phyloP scores from a whole-genome alignment of 2,888 invertebrate genomes.

The Drosophila greeni region DNA sequence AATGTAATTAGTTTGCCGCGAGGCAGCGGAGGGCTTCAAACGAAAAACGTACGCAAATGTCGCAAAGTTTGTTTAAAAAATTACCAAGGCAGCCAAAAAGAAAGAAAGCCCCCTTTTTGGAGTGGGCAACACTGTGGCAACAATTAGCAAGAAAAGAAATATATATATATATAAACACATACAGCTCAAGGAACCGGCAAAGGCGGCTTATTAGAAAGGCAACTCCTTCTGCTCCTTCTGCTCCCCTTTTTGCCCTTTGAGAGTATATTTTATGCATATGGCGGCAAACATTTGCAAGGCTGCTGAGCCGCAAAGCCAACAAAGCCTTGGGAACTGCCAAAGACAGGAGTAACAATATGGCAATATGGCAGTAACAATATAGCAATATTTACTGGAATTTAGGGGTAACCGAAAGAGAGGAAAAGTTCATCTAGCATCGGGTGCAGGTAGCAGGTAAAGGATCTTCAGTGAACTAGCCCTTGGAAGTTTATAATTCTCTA shows the following conservation, averaged over 20 bases:
- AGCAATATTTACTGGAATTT: constrained; percentile 18
- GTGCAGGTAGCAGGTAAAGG: background rate
- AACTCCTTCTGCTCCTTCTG: background rate
- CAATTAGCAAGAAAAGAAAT: constrained; percentile 43
- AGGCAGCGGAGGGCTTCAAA: constrained; percentile 47
- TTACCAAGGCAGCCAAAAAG: constrained; percentile 53
- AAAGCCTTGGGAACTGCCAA: constrained; percentile 28
- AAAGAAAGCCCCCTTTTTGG: constrained; percentile 3
- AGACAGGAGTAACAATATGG: constrained; percentile 36
- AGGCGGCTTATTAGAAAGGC: constrained; percentile 46
- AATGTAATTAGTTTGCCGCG: constrained; percentile 61
- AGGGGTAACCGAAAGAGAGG: background rate
- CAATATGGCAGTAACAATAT: constrained; percentile 40
- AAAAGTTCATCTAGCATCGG: background rate
- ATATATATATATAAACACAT: constrained; percentile 28
- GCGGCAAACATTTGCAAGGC: constrained; percentile 41
- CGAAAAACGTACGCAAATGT: constrained; percentile 53
- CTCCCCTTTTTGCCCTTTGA: too few relatives aligned
- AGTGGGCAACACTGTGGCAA: constrained; percentile 37
- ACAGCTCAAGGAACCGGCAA: constrained; percentile 37
- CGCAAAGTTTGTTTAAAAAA: constrained; percentile 63
- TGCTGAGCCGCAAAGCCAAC: constrained; percentile 34
- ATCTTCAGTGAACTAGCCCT: background rate
- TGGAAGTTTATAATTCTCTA: too few relatives aligned
- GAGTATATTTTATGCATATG: constrained; percentile 44